Percentiles rank a stretch among this genome's conserved stretches.
Conservation (phyloP, 2,888 invertebrate species). For the Aplocera efformata region DNA sequence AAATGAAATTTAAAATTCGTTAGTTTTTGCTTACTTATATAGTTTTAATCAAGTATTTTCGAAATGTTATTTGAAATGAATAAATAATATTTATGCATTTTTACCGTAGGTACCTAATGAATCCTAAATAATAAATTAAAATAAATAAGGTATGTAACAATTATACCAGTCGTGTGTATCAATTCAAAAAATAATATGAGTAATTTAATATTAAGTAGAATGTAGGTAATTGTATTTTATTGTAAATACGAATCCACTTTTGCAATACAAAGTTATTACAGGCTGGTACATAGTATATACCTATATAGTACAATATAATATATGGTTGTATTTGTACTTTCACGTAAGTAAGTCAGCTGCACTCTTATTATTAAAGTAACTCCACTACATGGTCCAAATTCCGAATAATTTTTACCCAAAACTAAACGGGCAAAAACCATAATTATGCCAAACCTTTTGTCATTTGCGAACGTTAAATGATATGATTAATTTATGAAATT, state of each 20-base stretch:
- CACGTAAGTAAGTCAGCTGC: conserved; percentile 44
- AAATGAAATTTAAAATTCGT: conserved; percentile 57
- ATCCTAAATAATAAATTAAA: too few relatives aligned
- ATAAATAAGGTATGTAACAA: too few relatives aligned
- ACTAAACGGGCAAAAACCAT: background rate
- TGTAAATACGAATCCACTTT: conserved; percentile 5
- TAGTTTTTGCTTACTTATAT: conserved; percentile 44
- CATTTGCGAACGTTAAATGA: too few relatives aligned
- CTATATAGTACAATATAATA: conserved; percentile 20
- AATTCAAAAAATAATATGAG: too few relatives aligned
- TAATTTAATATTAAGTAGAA: background rate
- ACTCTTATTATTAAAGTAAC: conserved; percentile 45
- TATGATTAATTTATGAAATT: too few relatives aligned
- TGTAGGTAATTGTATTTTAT: background rate
- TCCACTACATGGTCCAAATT: conserved; percentile 68
- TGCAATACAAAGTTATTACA: conserved; percentile 7
- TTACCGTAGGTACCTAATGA: too few relatives aligned
- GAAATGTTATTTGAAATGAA: conserved; percentile 1
- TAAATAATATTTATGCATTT: too few relatives aligned
- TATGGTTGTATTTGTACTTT: conserved; percentile 53
- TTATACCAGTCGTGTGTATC: too few relatives aligned
- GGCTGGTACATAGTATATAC: conserved; percentile 5
- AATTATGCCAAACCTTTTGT: background rate
- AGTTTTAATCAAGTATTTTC: conserved; percentile 9
- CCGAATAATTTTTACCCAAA: conserved; percentile 13